Evolutionary conservation across 2,888 invertebrate species (phyloP).

Genomic region (Brachyptera putata): DNA sequence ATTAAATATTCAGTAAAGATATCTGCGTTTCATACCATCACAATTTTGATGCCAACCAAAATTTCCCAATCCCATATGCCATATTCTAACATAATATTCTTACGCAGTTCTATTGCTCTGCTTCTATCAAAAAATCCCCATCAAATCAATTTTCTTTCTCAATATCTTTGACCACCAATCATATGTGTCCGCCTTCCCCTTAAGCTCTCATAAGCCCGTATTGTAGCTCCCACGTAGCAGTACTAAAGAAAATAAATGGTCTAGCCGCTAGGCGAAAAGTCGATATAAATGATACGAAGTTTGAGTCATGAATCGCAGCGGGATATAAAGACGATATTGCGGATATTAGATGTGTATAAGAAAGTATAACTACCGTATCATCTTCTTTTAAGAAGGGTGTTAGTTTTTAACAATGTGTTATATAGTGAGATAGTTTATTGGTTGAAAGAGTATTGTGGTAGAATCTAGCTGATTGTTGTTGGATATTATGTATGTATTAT

Average conservation of each 20-base stretch:
- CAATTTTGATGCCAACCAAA: too few species aligned
- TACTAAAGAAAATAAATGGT: slow-evolving; percentile 19
- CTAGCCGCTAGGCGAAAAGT: slow-evolving; percentile 6
- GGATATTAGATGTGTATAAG: slow-evolving; percentile 10
- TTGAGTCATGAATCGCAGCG: neutral
- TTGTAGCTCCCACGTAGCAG: slow-evolving; percentile 14
- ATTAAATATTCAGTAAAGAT: too few species aligned
- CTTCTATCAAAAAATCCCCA: neutral
- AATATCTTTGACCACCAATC: slow-evolving; percentile 28
- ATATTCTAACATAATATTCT: too few species aligned
- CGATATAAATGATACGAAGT: slow-evolving; percentile 16
- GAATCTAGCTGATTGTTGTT: too few species aligned
- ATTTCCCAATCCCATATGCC: too few species aligned
- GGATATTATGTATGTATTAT: too few species aligned
- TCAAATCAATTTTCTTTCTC: slow-evolving; percentile 28
- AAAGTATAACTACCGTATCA: neutral
- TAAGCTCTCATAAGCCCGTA: slow-evolving; percentile 23
- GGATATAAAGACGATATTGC: slow-evolving; percentile 8
- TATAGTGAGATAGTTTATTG: neutral
- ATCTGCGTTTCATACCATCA: too few species aligned
- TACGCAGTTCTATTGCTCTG: too few species aligned
- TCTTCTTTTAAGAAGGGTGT: neutral
- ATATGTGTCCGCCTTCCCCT: neutral
- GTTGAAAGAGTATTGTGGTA: neutral
- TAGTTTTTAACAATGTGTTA: too few species aligned